A percentile compares a stretch with the other conserved stretches of the same genome.
phyloP scores from a whole-genome alignment of 2,113 vertebrate species.

The Gymnogyps californianus region DNA sequence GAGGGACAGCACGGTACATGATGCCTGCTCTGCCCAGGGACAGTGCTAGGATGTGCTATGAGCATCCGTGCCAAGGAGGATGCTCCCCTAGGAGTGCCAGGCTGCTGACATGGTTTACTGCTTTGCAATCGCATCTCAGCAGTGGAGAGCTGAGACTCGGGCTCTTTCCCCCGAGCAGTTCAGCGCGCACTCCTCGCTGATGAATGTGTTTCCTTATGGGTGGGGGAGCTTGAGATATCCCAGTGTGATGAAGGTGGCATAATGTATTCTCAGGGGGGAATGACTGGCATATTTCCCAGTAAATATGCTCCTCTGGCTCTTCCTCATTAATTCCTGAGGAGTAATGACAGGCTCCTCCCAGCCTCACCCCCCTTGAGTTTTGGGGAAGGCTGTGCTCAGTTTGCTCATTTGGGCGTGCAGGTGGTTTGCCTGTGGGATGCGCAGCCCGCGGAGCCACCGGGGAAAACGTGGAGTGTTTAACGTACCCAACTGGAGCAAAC shows the following conservation, averaged over 20 bases:
- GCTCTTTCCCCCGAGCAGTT: background rate
- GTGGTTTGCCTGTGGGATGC: background rate
- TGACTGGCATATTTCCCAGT: background rate
- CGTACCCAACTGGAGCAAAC: background rate
- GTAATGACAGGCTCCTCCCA: background rate
- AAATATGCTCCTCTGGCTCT: background rate
- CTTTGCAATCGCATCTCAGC: background rate
- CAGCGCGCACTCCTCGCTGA: rapidly evolving
- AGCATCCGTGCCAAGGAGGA: background rate
- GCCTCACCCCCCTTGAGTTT: background rate
- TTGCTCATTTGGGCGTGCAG: background rate
- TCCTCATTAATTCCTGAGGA: background rate
- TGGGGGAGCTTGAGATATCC: background rate
- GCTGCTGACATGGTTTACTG: conserved; percentile 34
- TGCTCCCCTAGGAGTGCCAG: background rate
- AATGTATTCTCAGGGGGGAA: background rate
- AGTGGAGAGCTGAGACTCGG: background rate
- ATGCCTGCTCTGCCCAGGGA: background rate
- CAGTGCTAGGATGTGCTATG: background rate
- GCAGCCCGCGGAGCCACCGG: background rate
- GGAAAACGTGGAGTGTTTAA: background rate
- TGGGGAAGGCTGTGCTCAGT: background rate
- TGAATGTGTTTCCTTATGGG: background rate
- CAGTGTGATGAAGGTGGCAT: background rate
- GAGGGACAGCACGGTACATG: background rate